Evolutionary conservation across 2,888 invertebrate species (phyloP).

Genomic region (Lepidocyrtinus sp.): DNA sequence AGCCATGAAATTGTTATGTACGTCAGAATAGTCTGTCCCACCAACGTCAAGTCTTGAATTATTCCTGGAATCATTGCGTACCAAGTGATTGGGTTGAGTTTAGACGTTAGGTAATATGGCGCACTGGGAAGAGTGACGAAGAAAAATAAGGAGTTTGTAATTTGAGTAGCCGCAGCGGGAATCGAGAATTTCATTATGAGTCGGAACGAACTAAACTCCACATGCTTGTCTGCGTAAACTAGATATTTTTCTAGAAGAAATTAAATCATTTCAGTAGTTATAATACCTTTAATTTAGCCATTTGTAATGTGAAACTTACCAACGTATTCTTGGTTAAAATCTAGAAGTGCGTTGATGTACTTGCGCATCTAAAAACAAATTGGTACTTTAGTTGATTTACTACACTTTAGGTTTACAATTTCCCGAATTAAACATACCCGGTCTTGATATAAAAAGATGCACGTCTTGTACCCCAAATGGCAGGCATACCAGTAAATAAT

Average conservation of each 20-base stretch:
- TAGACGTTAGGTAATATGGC: slow-evolving; percentile 36
- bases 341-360: slow-evolving; percentile 41
- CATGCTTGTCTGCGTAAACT: slow-evolving; percentile 16
- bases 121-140: slow-evolving; percentile 28
- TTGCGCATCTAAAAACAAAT: slow-evolving; percentile 45
- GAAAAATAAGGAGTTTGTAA: slow-evolving; percentile 41
- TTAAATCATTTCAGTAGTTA: background rate
- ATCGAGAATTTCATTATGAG: slow-evolving; percentile 39
- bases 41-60: slow-evolving; percentile 35
- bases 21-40: slow-evolving; percentile 35
- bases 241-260: slow-evolving; percentile 30
- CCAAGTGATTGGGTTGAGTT: slow-evolving; percentile 42
- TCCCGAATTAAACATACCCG: no score
- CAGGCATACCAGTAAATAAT: slow-evolving; percentile 52
- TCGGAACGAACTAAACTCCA: slow-evolving; percentile 22
- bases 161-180: slow-evolving; percentile 30
- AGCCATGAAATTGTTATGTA: slow-evolving; percentile 43
- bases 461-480: slow-evolving; percentile 33
- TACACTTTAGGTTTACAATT: no score
- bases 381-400: no score
- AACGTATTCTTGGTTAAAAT: slow-evolving; percentile 46
- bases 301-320: slow-evolving; percentile 23
- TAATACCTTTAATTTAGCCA: background rate
- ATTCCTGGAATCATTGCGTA: slow-evolving; percentile 48
- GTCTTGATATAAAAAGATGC: slow-evolving; percentile 22